Percentiles rank a stretch among this genome's conserved stretches.
Evolutionary conservation across 1,140 invertebrate species (phyloP).

Genomic region (Papilio dardanus): DNA sequence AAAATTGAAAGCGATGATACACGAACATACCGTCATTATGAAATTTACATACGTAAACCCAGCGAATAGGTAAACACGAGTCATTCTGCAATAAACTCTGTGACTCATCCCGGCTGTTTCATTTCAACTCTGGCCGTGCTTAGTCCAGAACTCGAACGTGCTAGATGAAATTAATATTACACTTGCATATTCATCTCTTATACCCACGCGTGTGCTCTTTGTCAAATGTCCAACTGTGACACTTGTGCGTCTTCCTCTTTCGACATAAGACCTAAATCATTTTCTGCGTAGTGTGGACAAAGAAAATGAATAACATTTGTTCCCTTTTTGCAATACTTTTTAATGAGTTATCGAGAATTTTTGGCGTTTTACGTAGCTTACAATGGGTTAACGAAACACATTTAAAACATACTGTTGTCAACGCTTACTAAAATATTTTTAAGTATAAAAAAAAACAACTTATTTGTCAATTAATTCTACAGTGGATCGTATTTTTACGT

Average conservation of each 20-base stretch:
- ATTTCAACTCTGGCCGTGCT: slow-evolving; percentile 6
- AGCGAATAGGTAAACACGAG: slow-evolving; percentile 19
- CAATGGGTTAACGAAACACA: no score
- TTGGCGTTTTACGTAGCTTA: no score
- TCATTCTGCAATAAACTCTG: slow-evolving; percentile 24
- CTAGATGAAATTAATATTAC: slow-evolving; percentile 26
- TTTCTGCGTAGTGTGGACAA: not conserved
- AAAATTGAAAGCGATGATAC: not conserved
- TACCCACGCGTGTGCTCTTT: slow-evolving; percentile 10
- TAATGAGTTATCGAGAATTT: no score
- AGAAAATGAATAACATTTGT: not conserved
- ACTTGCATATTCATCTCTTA: slow-evolving; percentile 18
- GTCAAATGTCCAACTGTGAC: slow-evolving; percentile 22
- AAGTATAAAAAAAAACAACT: no score
- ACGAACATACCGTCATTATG: not conserved
- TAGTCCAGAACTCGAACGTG: slow-evolving; percentile 11
- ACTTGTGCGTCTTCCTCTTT: slow-evolving; percentile 11
- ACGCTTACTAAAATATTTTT: no score
- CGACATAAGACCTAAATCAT: not conserved
- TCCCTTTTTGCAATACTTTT: not conserved
- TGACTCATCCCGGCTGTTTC: slow-evolving; percentile 37
- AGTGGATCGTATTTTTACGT: not conserved
- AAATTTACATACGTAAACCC: slow-evolving; percentile 5
- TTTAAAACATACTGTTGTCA: no score
- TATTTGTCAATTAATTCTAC: not conserved